Evolutionary conservation across 2,888 invertebrate species (phyloP).

Genomic region (Homarus gammarus): DNA sequence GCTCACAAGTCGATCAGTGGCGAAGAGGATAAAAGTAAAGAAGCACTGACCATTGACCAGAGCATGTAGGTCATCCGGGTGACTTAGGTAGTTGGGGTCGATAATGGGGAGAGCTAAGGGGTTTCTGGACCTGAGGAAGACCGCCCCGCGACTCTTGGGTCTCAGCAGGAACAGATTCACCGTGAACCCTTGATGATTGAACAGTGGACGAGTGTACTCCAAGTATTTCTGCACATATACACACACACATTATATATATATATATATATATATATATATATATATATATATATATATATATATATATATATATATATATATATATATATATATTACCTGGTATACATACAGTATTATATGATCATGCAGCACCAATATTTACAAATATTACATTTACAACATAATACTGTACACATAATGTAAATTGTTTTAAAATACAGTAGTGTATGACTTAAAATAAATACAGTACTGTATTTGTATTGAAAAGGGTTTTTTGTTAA

Average conservation of each 20-base stretch:
- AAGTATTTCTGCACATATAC: conserved; percentile 40
- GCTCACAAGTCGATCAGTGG: no score
- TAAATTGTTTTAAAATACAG: no score
- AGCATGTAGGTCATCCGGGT: conserved; percentile 44
- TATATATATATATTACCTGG: conserved; percentile 38
- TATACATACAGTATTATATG: conserved; percentile 14
- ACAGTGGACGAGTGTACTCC: conserved; percentile 29
- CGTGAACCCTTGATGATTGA: conserved; percentile 36
- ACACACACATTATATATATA: background rate
- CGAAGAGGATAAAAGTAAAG: no score
- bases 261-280: no score
- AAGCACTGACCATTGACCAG: conserved; percentile 38
- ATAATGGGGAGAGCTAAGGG: conserved; percentile 45
- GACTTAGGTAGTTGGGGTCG: conserved; percentile 58
- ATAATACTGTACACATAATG: no score
- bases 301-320: conserved; percentile 41
- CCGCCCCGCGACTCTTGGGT: conserved; percentile 55
- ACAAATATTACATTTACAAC: conserved; percentile 26
- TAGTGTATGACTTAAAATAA: no score
- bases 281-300: no score
- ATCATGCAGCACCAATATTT: conserved; percentile 13
- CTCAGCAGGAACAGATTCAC: conserved; percentile 48
- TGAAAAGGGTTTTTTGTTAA: no score
- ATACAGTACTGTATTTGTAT: no score
- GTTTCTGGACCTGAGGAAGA: conserved; percentile 47